phyloP scores from a whole-genome alignment of 1,140 invertebrate species.

The Helicoverpa armigera region DNA sequence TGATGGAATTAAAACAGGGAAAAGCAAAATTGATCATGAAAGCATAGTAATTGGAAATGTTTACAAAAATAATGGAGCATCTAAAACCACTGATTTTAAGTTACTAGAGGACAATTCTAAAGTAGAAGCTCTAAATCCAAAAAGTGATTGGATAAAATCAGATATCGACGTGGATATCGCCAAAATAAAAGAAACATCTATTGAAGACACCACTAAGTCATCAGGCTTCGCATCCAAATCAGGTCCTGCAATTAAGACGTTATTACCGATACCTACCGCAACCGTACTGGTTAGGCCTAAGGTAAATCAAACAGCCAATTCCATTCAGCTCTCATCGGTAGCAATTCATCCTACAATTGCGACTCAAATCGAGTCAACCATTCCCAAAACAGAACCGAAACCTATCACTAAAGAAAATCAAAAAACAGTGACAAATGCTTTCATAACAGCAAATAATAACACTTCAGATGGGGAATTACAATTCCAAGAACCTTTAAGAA shows the following conservation, averaged over 20 bases:
- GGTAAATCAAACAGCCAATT: too few species aligned
- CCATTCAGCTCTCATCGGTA: too few species aligned
- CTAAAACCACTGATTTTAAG: background rate
- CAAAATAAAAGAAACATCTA: conserved; percentile 3
- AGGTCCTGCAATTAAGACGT: background rate
- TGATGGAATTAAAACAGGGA: background rate
- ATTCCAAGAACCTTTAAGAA: background rate
- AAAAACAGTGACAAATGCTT: background rate
- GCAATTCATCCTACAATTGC: too few species aligned
- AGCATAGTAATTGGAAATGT: background rate
- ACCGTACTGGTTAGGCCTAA: too few species aligned
- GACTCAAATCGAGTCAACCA: too few species aligned
- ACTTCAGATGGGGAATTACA: background rate
- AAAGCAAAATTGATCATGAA: background rate
- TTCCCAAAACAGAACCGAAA: too few species aligned
- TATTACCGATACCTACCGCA: background rate
- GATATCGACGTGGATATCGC: background rate
- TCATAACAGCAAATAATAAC: background rate
- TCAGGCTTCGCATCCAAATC: background rate
- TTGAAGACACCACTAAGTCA: background rate
- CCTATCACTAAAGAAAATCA: background rate
- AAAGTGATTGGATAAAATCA: background rate
- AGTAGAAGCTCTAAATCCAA: background rate
- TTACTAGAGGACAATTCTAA: background rate
- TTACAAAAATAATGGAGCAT: background rate